Base-by-base conservation (phyloP, 2,797 vertebrate species). In the Centropyge bicolor region DNA sequence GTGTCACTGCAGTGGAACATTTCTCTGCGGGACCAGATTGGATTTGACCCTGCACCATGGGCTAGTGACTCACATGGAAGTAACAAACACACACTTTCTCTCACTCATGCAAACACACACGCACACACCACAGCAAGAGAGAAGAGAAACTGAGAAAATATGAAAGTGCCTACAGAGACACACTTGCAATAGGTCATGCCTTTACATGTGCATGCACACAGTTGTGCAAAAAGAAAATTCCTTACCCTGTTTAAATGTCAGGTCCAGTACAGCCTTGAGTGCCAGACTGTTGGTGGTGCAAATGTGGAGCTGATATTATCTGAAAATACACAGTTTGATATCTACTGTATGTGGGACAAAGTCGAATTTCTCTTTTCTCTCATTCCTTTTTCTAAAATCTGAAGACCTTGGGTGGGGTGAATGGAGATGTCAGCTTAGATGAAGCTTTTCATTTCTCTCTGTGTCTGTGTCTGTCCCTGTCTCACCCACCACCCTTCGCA, bases 11-110 rank as follows among this genome's bases (percentile, higher is more conserved):
- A 83, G 78, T 92, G 88, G 93, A 94, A 93, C 94, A 93, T 94
- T 91, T 95, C 94, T 93, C 94, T 93, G 93, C 86, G 78, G 95
- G 93, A 91, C 91, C 93, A 95, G 94, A 95, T 95, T 95, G 94
- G 84, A 85, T 88, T 91, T 91, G 91, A 93, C 89, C 91, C 83
- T 84, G 78, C 78, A 82, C 89, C 71, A 82, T 87, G 82, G 93
- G 89, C 87, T 80, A 82, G 86, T 89, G 90, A 91, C 82, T 91
- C 83, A 88, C 77, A 69, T 71, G 46, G 73, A 87, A 67, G n/a
- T 24, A 73, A 64, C 76, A 81, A 77, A 88, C n/a, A 85, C 70
- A 49, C 65, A n/a, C 71, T 78, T 68, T 81, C 41, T 46, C 22
- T 85, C 40, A 31, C 55, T 59, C 43, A 56, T 62, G 52, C 70